Evolutionary conservation across 2,113 vertebrate species (phyloP).

Genomic region (Eulemur rufifrons): DNA sequence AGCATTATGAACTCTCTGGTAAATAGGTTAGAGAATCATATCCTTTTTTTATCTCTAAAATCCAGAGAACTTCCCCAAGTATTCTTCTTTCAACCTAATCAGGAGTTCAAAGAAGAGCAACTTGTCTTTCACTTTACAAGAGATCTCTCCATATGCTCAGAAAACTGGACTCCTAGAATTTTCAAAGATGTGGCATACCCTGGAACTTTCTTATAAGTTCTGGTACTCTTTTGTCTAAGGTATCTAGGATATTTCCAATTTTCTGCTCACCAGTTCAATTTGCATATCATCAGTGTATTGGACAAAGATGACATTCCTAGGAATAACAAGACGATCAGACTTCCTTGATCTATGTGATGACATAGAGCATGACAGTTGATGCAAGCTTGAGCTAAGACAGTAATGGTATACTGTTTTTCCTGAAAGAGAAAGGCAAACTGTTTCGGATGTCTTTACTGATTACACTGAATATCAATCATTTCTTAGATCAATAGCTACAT

Average conservation of each 20-base stretch:
- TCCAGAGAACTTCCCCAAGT: background rate
- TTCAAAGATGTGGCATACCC: background rate
- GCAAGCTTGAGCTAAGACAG: background rate
- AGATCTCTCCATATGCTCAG: background rate
- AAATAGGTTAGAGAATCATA: background rate
- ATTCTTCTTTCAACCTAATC: background rate
- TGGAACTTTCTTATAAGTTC: background rate
- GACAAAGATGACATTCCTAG: background rate
- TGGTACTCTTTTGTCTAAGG: background rate
- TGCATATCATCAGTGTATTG: background rate
- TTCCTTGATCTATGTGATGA: background rate
- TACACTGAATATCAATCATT: background rate
- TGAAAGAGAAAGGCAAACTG: background rate
- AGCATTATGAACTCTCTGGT: background rate
- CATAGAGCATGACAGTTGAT: background rate
- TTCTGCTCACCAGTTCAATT: background rate
- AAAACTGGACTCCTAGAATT: background rate
- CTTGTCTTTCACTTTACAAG: background rate
- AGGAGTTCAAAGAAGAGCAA: background rate
- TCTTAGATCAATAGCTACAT: background rate
- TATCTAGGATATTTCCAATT: background rate
- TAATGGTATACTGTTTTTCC: background rate
- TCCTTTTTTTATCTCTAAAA: background rate
- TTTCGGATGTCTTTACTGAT: background rate
- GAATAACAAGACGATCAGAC: background rate